Conservation (phyloP, 1,140 invertebrate species). For the Acyrthosiphon pisum region DNA sequence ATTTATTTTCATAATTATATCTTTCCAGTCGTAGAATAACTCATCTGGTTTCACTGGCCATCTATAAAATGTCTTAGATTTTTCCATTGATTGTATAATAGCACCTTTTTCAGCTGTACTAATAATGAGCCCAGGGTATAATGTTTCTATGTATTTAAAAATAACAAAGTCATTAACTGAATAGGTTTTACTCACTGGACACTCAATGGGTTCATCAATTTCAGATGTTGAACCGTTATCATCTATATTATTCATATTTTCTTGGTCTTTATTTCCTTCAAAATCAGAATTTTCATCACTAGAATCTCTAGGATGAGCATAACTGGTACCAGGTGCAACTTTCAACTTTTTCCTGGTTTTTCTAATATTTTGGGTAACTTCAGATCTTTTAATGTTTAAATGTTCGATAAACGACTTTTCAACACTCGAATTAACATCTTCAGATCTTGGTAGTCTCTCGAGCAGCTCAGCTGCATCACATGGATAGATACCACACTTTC, state of each 20-base stretch:
- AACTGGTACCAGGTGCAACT: not conserved
- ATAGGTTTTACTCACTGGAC: not conserved
- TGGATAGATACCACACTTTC: conserved; percentile 58
- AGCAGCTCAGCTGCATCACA: conserved; percentile 57
- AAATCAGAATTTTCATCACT: not conserved
- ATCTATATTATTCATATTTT: not conserved
- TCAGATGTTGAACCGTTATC: not conserved
- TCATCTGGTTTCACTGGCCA: not conserved
- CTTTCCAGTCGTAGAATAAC: not conserved
- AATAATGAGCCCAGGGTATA: not conserved
- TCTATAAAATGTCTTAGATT: not conserved
- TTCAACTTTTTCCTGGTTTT: not conserved
- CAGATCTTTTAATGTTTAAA: not conserved
- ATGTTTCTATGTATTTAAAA: not conserved
- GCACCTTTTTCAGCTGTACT: not conserved
- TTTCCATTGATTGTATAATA: not conserved
- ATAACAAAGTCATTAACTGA: conserved; percentile 18
- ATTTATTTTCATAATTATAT: too few species aligned
- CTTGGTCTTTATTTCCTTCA: not conserved
- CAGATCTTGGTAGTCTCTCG: not conserved
- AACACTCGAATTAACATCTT: not conserved
- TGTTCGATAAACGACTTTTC: not conserved
- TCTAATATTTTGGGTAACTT: not conserved
- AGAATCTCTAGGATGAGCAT: not conserved
- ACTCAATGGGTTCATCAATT: not conserved